phyloP scores from a whole-genome alignment of 2,797 vertebrate species.

The Girardinus metallicus region DNA sequence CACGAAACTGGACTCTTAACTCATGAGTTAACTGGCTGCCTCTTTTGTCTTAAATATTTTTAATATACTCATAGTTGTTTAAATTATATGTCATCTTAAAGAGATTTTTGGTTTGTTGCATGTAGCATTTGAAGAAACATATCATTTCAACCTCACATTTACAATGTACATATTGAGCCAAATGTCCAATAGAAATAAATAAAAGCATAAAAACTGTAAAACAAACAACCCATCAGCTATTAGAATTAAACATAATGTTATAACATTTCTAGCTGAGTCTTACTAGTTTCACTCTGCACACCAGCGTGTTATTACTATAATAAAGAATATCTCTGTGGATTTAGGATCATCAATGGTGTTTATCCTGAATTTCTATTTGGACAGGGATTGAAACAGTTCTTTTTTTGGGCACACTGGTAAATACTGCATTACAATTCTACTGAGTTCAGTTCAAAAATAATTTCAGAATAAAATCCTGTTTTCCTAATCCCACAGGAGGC shows the following conservation, averaged over 20 bases:
- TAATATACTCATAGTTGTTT: not conserved
- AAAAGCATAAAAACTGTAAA: no score
- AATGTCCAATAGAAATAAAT: no score
- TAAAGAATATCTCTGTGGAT: not conserved
- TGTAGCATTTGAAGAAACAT: not conserved
- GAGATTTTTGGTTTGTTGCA: not conserved
- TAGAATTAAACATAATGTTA: not conserved
- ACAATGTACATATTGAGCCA: no score
- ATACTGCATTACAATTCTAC: not conserved
- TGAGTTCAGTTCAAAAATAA: not conserved
- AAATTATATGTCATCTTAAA: not conserved
- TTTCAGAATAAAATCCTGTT: conserved; percentile 6
- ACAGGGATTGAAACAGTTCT: not conserved
- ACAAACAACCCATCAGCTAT: not conserved
- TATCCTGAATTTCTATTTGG: not conserved
- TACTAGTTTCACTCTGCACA: not conserved
- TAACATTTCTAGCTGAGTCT: not conserved
- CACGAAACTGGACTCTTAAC: not conserved
- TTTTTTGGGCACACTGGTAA: not conserved
- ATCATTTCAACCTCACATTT: not conserved
- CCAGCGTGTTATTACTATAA: not conserved
- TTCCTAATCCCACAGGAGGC: conserved; percentile 11
- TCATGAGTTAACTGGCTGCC: not conserved
- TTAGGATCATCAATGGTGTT: not conserved
- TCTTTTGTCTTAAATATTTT: not conserved